Evolutionary conservation across 2,797 vertebrate genomes (phyloP).

Genomic region (Myotis pilosus): DNA sequence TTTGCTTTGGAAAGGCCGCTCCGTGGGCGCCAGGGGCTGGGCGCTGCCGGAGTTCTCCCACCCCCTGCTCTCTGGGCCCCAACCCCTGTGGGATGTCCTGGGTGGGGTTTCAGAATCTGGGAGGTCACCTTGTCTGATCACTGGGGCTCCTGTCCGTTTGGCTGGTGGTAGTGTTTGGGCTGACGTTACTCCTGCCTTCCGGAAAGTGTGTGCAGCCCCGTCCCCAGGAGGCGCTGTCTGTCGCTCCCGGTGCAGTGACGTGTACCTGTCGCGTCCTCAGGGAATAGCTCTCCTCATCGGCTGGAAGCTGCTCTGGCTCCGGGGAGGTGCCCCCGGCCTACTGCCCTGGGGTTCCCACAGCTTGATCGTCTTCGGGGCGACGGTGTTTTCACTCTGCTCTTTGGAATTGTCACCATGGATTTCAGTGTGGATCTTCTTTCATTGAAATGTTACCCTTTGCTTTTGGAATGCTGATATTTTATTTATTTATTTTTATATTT

Average conservation of each 20-base stretch:
- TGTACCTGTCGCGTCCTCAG: fast-evolving
- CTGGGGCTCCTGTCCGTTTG: neutral
- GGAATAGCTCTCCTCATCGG: fast-evolving
- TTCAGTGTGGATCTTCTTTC: neutral
- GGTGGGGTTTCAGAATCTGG: too few relatives aligned
- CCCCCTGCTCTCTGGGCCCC: neutral
- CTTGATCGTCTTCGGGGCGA: fast-evolving
- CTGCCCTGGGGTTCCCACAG: too few relatives aligned
- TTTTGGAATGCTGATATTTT: too few relatives aligned
- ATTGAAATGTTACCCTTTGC: too few relatives aligned
- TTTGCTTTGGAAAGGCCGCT: neutral
- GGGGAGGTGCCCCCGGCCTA: fast-evolving
- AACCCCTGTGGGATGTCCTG: fast-evolving
- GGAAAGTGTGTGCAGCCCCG: fast-evolving
- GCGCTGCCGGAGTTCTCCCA: neutral
- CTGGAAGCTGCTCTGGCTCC: neutral
- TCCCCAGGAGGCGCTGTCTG: neutral
- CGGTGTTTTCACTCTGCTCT: neutral
- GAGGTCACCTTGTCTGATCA: neutral
- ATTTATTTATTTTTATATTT: too few relatives aligned
- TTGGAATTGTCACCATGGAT: neutral
- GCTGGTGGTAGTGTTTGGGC: neutral
- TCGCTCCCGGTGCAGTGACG: fast-evolving
- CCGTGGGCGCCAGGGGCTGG: fast-evolving
- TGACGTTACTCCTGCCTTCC: neutral